Percentiles rank a stretch among this genome's conserved stretches.
These are phyloP conservation scores for Drosophila affinis DNA, from an alignment of 2,888 invertebrate genomes.

Conservation along the genomic window DNA sequence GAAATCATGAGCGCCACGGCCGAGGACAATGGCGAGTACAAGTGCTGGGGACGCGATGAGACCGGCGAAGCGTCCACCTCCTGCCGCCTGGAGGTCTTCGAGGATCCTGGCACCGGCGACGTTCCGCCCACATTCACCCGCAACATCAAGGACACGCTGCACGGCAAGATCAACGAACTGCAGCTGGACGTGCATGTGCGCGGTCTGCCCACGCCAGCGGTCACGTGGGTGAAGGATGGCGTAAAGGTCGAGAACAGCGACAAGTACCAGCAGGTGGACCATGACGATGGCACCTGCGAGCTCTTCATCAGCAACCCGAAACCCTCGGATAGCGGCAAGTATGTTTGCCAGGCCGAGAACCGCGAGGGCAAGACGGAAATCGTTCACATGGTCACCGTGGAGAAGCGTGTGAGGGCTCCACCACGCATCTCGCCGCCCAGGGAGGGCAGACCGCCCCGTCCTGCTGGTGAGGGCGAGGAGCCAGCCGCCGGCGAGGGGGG, in stretches of 20 bases:
- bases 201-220: constrained; percentile 88
- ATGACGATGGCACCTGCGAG: constrained; percentile 90
- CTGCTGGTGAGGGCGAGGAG: constrained; percentile 66
- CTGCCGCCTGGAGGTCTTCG: constrained; percentile 85
- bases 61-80: constrained; percentile 89
- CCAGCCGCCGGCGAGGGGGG: constrained; percentile 54
- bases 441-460: constrained; percentile 76
- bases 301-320: constrained; percentile 88
- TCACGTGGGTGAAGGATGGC: constrained; percentile 91
- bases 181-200: constrained; percentile 91
- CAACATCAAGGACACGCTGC: constrained; percentile 88
- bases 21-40: constrained; percentile 90
- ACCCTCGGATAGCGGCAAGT: constrained; percentile 85
- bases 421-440: constrained; percentile 76
- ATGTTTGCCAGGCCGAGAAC: constrained; percentile 87
- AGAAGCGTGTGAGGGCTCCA: constrained; percentile 84
- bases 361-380: constrained; percentile 90
- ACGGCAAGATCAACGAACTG: constrained; percentile 87
- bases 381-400: constrained; percentile 88
- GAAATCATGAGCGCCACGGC: constrained; percentile 85
- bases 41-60: constrained; percentile 90
- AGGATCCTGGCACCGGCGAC: constrained; percentile 83
- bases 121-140: constrained; percentile 90
- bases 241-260: constrained; percentile 86
- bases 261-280: constrained; percentile 88